Base-by-base conservation (phyloP, 2,113 vertebrate species). In the Trochalopteron elliotii region DNA sequence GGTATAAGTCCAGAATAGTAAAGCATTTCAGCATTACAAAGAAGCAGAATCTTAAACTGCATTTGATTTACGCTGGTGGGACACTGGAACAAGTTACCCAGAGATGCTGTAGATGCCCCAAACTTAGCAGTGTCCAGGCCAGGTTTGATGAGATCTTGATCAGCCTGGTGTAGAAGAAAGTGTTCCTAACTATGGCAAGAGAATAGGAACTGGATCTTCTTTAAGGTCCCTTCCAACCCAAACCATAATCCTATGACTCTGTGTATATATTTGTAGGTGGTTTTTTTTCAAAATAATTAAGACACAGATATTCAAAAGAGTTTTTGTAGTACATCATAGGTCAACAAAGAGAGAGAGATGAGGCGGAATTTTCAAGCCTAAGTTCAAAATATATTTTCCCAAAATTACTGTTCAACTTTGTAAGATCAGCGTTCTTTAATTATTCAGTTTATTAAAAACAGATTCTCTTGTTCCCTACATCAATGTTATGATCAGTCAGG, bases 181-280 rank as follows among this genome's bases (percentile, higher is more conserved):
- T 35, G 21, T 6, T 75, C 16, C 3, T 76, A n/a, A 40, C 13
- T 30, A 19, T 8, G 20, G 9, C 78, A 61, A 25, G 14, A 4
- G 14, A 27, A 39, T 40, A 53, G 20, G 16, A 60, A 12, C 24
- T 22, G 33, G 4, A 18, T 25, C 6, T 11, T 40, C 8, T 76
- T 40, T 68, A 53, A 47, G n/a, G 20, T 35, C 6, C 23, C 16
- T 53, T 44, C 10, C 24, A 75, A 60, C 2, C 3, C 16, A 75
- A 75, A 40, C 3, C 6, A 31, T 40, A 75, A 39, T 60, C 45
- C 23, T 18, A 2, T 30, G 8, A 27, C 19, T 75, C 18, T 55
- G 6, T 55, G 4, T 18, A 40, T 35, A 15, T 75, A 82, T 25
- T 35, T 1, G 2, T 39, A 14, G 1, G 1, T 33, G 3, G 2